These are phyloP conservation scores for Triplophysa bombifrons DNA, from an alignment of 2,797 vertebrate genomes.

Conservation along the genomic window DNA sequence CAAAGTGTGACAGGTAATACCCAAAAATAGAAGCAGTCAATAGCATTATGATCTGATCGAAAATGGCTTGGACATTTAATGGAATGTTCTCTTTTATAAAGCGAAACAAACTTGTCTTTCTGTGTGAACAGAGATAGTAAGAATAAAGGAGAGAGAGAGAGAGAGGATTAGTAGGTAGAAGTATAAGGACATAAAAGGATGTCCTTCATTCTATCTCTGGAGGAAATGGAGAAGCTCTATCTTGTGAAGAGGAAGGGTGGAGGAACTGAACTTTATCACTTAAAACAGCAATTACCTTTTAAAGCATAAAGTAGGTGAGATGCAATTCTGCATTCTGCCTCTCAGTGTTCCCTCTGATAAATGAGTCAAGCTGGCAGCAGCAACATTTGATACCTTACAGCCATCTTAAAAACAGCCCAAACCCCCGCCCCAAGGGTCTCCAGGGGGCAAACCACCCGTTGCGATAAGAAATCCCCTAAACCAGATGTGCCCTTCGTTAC, in stretches of 20 bases:
- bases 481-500: conserved; percentile 16
- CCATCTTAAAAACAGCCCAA: not conserved
- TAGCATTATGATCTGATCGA: not conserved
- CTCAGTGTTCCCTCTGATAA: not conserved
- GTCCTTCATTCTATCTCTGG: conserved; percentile 11
- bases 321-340: not conserved
- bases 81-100: not conserved
- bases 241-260: conserved; percentile 2
- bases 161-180: not conserved
- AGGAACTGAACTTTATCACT: conserved; percentile 34
- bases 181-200: conserved; percentile 8
- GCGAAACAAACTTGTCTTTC: not conserved
- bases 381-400: conserved; percentile 15
- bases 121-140: conserved; percentile 7
- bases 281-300: conserved; percentile 24
- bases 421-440: not conserved
- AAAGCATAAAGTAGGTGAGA: conserved; percentile 31
- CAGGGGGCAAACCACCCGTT: conserved; percentile 10
- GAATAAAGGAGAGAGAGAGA: conserved; percentile 6
- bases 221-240: conserved; percentile 35
- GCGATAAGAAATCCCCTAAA: conserved; percentile 6
- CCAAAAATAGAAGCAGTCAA: not conserved
- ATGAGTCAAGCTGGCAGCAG: not conserved
- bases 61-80: not conserved
- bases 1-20: not conserved